Evolutionary conservation across 2,797 vertebrate species (phyloP).

Genomic region (Thaleichthys pacificus): DNA sequence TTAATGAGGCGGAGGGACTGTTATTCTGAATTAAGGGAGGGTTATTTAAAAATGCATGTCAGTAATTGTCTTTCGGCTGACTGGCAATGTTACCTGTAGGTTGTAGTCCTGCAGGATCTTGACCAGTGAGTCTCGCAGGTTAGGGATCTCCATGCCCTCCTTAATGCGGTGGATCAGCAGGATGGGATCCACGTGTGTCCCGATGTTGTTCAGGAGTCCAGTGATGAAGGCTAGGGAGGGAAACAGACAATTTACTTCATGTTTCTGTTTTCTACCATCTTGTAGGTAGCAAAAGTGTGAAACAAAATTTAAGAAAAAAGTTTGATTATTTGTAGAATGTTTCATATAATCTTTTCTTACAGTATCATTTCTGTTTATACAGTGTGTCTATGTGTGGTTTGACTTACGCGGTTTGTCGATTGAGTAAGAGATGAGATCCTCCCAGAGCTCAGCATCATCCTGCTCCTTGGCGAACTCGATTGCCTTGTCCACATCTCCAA

Average conservation of each 20-base stretch:
- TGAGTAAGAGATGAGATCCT: slow-evolving; percentile 96
- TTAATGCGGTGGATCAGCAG: slow-evolving; percentile 96
- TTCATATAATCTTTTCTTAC: background rate
- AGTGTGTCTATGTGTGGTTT: too few relatives aligned
- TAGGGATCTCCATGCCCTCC: slow-evolving; percentile 98
- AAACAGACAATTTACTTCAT: background rate
- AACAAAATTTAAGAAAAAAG: too few relatives aligned
- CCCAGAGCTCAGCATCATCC: slow-evolving; percentile 96
- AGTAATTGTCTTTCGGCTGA: background rate
- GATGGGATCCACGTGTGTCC: slow-evolving; percentile 97
- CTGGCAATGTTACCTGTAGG: slow-evolving; percentile 80
- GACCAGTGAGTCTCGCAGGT: slow-evolving; percentile 94
- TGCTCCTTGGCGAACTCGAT: slow-evolving; percentile 99
- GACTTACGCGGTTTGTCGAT: slow-evolving; percentile 96
- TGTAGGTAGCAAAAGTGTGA: too few relatives aligned
- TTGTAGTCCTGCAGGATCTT: slow-evolving; percentile 99
- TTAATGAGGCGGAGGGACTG: background rate
- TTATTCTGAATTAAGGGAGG: background rate
- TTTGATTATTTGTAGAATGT: too few relatives aligned
- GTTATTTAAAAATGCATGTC: background rate
- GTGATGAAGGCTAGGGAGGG: slow-evolving; percentile 89
- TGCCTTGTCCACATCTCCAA: slow-evolving; percentile 94
- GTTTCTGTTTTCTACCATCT: too few relatives aligned
- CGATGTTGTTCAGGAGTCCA: slow-evolving; percentile 96
- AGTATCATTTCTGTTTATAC: background rate